Evolutionary conservation across 2,797 vertebrate species (phyloP).

Genomic region (Neosilurus hyrtlii): DNA sequence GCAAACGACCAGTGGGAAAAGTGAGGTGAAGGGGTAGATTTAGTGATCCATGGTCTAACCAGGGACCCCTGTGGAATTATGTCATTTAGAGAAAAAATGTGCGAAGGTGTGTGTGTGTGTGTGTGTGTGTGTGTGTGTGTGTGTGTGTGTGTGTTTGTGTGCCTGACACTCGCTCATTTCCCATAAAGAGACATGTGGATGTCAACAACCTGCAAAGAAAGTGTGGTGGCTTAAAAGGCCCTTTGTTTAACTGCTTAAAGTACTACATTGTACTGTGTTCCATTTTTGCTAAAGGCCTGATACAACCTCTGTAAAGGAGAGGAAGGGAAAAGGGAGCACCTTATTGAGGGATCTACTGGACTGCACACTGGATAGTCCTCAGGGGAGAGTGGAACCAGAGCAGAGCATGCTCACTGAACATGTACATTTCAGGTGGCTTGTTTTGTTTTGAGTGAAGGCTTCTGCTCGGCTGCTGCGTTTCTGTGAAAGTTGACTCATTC

Average conservation of each 20-base stretch:
- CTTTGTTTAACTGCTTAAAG: constrained; percentile 48
- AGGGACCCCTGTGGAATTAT: constrained; percentile 13
- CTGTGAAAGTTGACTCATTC: constrained; percentile 32
- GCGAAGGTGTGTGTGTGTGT: constrained; percentile 13
- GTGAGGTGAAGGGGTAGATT: constrained; percentile 29
- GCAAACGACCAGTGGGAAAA: constrained; percentile 47
- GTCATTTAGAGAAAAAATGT: constrained; percentile 29
- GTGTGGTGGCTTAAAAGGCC: constrained; percentile 31
- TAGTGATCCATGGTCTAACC: constrained; percentile 37
- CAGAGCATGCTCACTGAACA: constrained; percentile 22
- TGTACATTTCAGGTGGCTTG: constrained; percentile 32
- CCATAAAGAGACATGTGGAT: constrained; percentile 47
- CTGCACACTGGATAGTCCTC: constrained; percentile 23
- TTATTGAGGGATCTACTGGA: constrained; percentile 39
- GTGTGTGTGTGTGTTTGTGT: constrained; percentile 24
- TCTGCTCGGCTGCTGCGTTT: constrained; percentile 5
- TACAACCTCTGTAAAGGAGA: constrained; percentile 38
- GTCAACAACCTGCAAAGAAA: constrained; percentile 41
- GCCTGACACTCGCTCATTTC: constrained; percentile 32
- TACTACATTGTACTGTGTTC: constrained; percentile 42
- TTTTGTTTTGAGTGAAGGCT: constrained; percentile 12
- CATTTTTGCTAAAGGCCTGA: constrained; percentile 45
- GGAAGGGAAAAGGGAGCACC: constrained; percentile 29
- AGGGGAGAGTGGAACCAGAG: constrained; percentile 12
- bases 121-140: constrained; percentile 20